phyloP scores from a whole-genome alignment of 92 coral and sea anemone species.

The Actinostola sp. region DNA sequence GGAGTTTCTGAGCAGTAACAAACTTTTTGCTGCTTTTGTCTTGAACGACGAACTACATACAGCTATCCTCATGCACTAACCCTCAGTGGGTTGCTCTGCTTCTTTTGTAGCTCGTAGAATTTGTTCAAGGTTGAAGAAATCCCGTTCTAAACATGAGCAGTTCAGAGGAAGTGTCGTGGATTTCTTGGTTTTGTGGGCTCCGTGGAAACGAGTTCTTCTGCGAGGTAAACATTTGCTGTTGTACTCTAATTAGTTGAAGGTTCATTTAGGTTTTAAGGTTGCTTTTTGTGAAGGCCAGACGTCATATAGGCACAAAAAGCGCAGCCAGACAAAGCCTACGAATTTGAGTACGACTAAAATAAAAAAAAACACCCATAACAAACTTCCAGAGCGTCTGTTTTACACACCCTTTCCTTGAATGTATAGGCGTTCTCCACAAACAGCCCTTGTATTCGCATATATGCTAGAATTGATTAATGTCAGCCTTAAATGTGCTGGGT shows the following conservation, averaged over 20 bases:
- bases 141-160: conserved; percentile 74
- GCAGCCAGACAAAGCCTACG: neutral
- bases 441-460: neutral
- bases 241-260: neutral
- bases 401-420: conserved; percentile 3
- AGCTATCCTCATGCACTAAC: neutral
- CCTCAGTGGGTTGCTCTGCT: neutral
- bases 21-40: conserved; percentile 3
- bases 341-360: too few species aligned
- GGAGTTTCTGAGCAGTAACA: neutral
- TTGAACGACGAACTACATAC: neutral
- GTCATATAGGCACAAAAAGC: neutral
- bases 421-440: neutral
- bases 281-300: neutral
- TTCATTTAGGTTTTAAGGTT: neutral
- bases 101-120: neutral
- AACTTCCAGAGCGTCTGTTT: too few species aligned
- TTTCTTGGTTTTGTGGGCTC: conserved; percentile 99
- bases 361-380: too few species aligned
- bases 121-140: neutral
- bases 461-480: neutral
- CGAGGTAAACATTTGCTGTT: conserved; percentile 83
- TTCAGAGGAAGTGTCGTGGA: conserved; percentile 99
- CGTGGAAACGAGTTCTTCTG: conserved; percentile 99
- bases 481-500: neutral